These are phyloP conservation scores for Geophilus truncorum DNA, from an alignment of 2,888 invertebrate species.

Conservation along the genomic window DNA sequence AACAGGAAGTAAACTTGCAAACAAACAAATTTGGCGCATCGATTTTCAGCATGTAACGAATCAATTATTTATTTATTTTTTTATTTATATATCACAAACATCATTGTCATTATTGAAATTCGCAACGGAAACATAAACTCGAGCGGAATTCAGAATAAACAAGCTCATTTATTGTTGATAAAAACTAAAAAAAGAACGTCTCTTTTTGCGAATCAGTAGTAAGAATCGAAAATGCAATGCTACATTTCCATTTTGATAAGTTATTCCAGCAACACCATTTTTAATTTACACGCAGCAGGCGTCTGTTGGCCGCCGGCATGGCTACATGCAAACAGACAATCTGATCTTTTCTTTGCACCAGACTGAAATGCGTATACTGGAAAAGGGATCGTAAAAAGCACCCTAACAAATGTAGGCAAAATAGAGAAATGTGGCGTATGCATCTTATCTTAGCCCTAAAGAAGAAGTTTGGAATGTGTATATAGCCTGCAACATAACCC, in stretches of 20 bases:
- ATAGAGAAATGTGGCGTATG: neutral
- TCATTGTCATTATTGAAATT: too few relatives aligned
- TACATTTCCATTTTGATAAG: neutral
- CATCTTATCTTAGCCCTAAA: neutral
- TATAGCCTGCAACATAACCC: neutral
- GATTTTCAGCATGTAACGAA: neutral
- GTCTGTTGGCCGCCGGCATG: neutral
- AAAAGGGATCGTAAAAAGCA: neutral
- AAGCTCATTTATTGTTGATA: too few relatives aligned
- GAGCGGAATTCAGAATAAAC: too few relatives aligned
- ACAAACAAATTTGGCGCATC: neutral
- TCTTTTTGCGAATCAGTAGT: neutral
- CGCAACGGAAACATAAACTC: too few relatives aligned
- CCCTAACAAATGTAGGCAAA: neutral
- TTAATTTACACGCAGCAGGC: conserved; percentile 4
- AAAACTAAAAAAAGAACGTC: neutral
- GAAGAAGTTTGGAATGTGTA: neutral
- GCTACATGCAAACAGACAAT: conserved; percentile 3
- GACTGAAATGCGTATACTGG: neutral
- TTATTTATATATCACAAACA: too few relatives aligned
- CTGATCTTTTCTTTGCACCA: neutral
- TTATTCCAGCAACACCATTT: conserved; percentile 2
- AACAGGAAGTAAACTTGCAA: neutral
- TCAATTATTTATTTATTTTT: neutral
- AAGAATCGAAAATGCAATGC: neutral